Percentiles rank a stretch among this genome's conserved stretches.
These are phyloP conservation scores for Calosoma granatense DNA, from an alignment of 1,140 invertebrate species.

Conservation along the genomic window DNA sequence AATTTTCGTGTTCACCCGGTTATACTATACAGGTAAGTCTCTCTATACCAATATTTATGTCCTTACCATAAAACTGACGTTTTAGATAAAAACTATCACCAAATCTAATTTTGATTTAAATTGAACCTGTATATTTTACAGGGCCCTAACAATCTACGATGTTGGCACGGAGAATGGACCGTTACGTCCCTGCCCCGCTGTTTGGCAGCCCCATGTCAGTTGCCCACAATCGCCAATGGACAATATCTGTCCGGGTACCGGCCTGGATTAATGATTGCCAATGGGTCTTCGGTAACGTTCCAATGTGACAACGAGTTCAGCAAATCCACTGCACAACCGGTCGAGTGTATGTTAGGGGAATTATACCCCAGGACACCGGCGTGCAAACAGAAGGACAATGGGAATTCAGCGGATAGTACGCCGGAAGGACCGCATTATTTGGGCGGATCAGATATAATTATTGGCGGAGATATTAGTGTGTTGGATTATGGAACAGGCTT, in stretches of 20 bases:
- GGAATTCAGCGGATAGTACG: constrained; percentile 12
- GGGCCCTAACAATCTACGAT: constrained; percentile 58
- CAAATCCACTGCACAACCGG: constrained; percentile 36
- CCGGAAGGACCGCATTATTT: constrained; percentile 36
- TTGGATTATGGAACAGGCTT: constrained; percentile 39
- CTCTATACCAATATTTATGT: neutral
- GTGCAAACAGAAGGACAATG: constrained; percentile 32
- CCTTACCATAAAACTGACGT: neutral
- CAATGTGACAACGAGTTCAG: constrained; percentile 53
- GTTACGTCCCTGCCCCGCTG: constrained; percentile 63
- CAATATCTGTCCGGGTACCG: constrained; percentile 67
- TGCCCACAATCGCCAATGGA: constrained; percentile 59
- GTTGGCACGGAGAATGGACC: constrained; percentile 71
- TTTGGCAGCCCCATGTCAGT: constrained; percentile 55
- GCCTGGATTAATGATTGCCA: constrained; percentile 63
- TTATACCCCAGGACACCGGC: constrained; percentile 46
- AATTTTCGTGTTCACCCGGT: constrained; percentile 54
- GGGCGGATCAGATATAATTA: constrained; percentile 53
- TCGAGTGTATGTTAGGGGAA: constrained; percentile 58
- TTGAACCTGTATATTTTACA: constrained; percentile 31
- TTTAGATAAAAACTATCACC: constrained; percentile 12
- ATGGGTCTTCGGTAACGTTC: constrained; percentile 58
- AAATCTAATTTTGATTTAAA: constrained; percentile 34
- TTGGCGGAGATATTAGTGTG: constrained; percentile 52
- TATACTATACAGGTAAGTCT: constrained; percentile 45